Conservation (phyloP, 2,888 invertebrate genomes). For the Alentia gelatinosa region DNA sequence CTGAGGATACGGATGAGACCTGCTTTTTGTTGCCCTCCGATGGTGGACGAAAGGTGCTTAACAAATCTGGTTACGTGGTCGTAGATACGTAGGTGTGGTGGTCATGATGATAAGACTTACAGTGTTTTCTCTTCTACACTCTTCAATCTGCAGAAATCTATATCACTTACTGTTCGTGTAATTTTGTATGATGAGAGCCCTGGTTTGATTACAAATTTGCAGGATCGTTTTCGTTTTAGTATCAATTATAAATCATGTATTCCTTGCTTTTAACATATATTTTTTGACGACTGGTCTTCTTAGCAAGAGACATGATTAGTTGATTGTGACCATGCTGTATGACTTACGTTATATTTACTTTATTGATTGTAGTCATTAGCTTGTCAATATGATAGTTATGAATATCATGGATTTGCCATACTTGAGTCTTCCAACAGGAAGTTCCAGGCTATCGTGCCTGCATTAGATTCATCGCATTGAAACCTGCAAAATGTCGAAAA, state of each 20-base stretch:
- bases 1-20: background rate
- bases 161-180: background rate
- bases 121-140: background rate
- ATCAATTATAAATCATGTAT: background rate
- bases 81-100: background rate
- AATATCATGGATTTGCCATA: no score
- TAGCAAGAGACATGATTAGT: background rate
- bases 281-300: background rate
- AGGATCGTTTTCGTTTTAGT: background rate
- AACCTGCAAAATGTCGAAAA: no score
- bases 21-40: slow-evolving; percentile 12
- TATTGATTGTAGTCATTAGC: background rate
- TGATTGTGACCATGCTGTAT: background rate
- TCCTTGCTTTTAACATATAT: background rate
- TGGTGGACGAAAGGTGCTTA: slow-evolving; percentile 43
- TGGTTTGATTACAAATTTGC: background rate
- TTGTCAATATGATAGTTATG: background rate
- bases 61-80: slow-evolving; percentile 43
- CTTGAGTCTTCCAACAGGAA: background rate
- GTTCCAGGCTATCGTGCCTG: no score
- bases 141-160: background rate
- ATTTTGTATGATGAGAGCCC: background rate
- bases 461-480: no score
- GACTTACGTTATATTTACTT: background rate
- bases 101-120: background rate